Conservation (phyloP, 2,888 invertebrate genomes). For the Volucella bombylans region DNA sequence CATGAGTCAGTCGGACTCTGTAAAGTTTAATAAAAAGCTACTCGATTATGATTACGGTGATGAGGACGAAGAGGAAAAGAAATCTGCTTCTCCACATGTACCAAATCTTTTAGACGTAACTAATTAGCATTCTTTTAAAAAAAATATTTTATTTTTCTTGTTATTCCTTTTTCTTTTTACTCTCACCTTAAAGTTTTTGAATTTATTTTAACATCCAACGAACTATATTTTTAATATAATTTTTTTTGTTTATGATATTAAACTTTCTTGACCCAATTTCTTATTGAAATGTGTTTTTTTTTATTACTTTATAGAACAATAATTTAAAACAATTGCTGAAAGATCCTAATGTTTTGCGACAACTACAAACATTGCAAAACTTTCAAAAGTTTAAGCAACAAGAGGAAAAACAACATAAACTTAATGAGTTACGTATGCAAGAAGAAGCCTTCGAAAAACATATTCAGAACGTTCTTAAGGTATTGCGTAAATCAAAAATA, state of each 20-base stretch:
- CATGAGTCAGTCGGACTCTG: conserved; percentile 79
- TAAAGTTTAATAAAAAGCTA: conserved; percentile 92
- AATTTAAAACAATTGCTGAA: conserved; percentile 84
- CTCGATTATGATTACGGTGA: conserved; percentile 96
- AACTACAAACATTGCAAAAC: conserved; percentile 90
- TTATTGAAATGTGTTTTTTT: neutral
- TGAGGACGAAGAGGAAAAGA: conserved; percentile 90
- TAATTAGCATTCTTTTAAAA: conserved; percentile 54
- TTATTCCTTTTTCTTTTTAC: conserved; percentile 11
- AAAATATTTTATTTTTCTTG: conserved; percentile 8
- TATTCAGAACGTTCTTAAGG: conserved; percentile 88
- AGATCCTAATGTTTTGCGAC: conserved; percentile 94
- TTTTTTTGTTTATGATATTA: neutral
- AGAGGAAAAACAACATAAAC: conserved; percentile 86
- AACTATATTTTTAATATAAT: conserved; percentile 8
- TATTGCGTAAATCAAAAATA: conserved; percentile 78
- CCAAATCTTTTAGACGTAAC: conserved; percentile 75
- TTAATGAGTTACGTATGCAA: conserved; percentile 88
- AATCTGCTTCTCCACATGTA: conserved; percentile 76
- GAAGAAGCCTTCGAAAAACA: conserved; percentile 90
- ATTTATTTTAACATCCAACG: conserved; percentile 18
- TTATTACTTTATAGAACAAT: conserved; percentile 79
- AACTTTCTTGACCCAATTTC: neutral
- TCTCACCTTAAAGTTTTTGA: neutral
- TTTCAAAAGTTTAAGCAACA: conserved; percentile 83